Evolutionary conservation across 2,888 invertebrate species (phyloP).

Genomic region (Notocelia uddmanniana): DNA sequence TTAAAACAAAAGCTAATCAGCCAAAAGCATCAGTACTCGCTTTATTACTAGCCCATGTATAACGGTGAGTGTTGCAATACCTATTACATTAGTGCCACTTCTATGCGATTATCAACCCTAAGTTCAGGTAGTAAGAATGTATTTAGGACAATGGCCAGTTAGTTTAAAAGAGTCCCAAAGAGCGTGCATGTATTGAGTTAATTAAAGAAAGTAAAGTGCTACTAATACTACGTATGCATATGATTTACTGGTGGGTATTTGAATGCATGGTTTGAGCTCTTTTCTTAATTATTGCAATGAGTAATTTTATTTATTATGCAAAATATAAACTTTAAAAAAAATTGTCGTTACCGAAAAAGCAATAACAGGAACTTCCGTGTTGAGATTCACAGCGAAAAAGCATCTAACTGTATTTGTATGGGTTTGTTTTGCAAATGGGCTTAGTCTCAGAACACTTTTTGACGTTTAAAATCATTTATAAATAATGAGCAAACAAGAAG

Average conservation of each 20-base stretch:
- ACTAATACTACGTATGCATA: not conserved
- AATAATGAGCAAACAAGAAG: no score
- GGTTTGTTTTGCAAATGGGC: no score
- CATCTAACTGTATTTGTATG: not conserved
- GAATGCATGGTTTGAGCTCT: not conserved
- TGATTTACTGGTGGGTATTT: conserved; percentile 7
- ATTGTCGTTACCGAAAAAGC: not conserved
- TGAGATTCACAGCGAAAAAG: not conserved
- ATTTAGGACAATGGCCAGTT: not conserved
- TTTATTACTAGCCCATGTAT: conserved; percentile 37
- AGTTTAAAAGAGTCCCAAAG: conserved; percentile 20
- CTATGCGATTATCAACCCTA: conserved; percentile 2
- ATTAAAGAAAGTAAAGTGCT: conserved; percentile 21
- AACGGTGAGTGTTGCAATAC: conserved; percentile 32
- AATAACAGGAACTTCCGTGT: no score
- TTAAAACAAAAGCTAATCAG: conserved; percentile 44
- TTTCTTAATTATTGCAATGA: not conserved
- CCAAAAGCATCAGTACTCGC: conserved; percentile 41
- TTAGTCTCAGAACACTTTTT: no score
- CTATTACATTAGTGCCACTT: conserved; percentile 28
- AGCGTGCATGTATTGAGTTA: conserved; percentile 24
- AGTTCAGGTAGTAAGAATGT: not conserved
- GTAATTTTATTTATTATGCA: not conserved
- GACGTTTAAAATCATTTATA: no score
- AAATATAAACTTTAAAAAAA: no score